Evolutionary conservation across 2,888 invertebrate species (phyloP).

Genomic region (Drosophila leonis): DNA sequence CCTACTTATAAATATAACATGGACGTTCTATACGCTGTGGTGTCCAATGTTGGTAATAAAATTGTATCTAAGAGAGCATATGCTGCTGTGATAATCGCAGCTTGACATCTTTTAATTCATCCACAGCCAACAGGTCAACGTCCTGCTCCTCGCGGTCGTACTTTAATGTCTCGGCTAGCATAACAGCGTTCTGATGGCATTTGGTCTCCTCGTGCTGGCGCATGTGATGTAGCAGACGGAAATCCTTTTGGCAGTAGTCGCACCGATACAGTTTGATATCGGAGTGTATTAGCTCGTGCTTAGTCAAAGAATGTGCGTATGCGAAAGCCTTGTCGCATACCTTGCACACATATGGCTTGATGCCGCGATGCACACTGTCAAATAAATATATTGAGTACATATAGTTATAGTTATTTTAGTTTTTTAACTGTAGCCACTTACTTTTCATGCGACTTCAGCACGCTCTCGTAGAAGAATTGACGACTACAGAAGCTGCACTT

Average conservation of each 20-base stretch:
- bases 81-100: constrained; percentile 32
- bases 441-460: constrained; percentile 83
- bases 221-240: constrained; percentile 83
- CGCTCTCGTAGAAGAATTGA: constrained; percentile 83
- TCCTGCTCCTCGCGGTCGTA: constrained; percentile 48
- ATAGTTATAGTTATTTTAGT: not conserved
- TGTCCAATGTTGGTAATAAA: constrained; percentile 7
- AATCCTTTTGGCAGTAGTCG: constrained; percentile 83
- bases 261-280: constrained; percentile 83
- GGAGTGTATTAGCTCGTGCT: constrained; percentile 83
- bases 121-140: constrained; percentile 52
- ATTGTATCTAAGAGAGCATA: constrained; percentile 29
- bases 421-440: constrained; percentile 45
- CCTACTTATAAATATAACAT: constrained; percentile 23
- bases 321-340: constrained; percentile 81
- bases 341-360: constrained; percentile 82
- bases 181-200: constrained; percentile 81
- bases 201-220: constrained; percentile 84
- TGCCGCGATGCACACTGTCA: constrained; percentile 78
- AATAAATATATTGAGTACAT: not conserved
- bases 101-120: constrained; percentile 50
- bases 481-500: constrained; percentile 83
- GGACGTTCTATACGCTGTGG: constrained; percentile 7
- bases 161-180: constrained; percentile 62
- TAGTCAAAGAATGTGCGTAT: constrained; percentile 81